Base-by-base conservation (phyloP, 2,888 invertebrate genomes). In the Hypsopygia costalis region DNA sequence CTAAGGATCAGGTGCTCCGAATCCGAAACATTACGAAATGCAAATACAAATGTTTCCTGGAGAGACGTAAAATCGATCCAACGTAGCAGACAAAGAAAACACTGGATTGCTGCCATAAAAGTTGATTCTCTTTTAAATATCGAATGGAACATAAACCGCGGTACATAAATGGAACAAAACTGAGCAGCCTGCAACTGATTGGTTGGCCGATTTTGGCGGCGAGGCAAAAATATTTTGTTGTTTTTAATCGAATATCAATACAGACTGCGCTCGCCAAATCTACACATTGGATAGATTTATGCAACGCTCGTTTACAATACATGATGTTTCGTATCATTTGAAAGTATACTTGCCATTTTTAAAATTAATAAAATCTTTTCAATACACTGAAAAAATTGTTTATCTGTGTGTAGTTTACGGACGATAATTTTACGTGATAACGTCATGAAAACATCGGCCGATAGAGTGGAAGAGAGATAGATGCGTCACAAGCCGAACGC, bases 101-200 rank as follows among this genome's bases (percentile, higher is more conserved):
- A 16, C 4, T 20, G 16, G 7, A 29, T 28, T 36, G n/a, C 16
- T 20, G 42, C 47, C 38, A 39, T 44, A 52, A 41, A 38, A 46
- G 37, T 47, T 43, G 41, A 32, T 25, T 11, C 10, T 37, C 6
- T 25, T 25, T 25, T 25, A 25, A 25, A 47, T 41, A 44, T 52
- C 49, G 50, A 58, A 38, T 50, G 47, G 46, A 53, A 38, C 43
- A 44, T 40, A 58, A 50, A 49, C 39, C 36, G 38, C 28, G 39
- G 47, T 4, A 4, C 16, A 16, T 4, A 4, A 16, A 16, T 6
- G n/a, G 7, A 5, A 25, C 44, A 34, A 44, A 49, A 49, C 41
- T 25, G 38, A 30, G 33, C 32, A 12, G 46, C 36, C 47, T 53
- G 48, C 37, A 47, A 49, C 43, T 43, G 49, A 60, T 57, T 46